Conservation (phyloP, 2,888 invertebrate species). For the Drosophila mimica region DNA sequence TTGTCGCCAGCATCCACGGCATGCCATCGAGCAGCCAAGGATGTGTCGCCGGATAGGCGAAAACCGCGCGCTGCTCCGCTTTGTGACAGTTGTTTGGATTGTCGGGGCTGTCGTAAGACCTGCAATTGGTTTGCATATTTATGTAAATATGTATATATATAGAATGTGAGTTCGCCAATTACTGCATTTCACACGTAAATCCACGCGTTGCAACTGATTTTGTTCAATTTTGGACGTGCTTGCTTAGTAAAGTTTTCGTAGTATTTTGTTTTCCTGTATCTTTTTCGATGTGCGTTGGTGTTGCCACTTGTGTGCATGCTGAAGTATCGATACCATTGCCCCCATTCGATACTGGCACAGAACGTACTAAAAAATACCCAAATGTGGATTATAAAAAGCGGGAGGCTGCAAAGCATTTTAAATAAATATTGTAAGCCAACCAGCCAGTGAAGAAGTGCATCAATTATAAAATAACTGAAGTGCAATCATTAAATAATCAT, state of each 20-base stretch:
- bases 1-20: conserved; percentile 86
- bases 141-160: too few species aligned
- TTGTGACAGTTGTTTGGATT: conserved; percentile 42
- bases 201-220: background rate
- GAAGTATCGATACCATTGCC: conserved; percentile 19
- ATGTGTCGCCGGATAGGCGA: conserved; percentile 50
- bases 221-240: conserved; percentile 5
- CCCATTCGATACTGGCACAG: background rate
- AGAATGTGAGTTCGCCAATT: conserved; percentile 10
- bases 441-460: conserved; percentile 48
- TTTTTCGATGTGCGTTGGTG: conserved; percentile 17
- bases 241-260: conserved; percentile 19
- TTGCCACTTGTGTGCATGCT: conserved; percentile 25
- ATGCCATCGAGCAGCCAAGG: conserved; percentile 85
- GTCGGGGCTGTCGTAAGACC: conserved; percentile 58
- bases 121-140: conserved; percentile 8
- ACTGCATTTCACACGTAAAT: conserved; percentile 51
- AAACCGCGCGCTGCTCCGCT: conserved; percentile 49
- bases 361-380: conserved; percentile 55
- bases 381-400: conserved; percentile 54
- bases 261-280: conserved; percentile 35
- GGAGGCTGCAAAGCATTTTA: conserved; percentile 29
- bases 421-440: conserved; percentile 41
- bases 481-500: background rate
- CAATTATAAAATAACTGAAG: background rate